Evolutionary conservation across 2,888 invertebrate genomes (phyloP).

Genomic region (Aspidapion aeneum): DNA sequence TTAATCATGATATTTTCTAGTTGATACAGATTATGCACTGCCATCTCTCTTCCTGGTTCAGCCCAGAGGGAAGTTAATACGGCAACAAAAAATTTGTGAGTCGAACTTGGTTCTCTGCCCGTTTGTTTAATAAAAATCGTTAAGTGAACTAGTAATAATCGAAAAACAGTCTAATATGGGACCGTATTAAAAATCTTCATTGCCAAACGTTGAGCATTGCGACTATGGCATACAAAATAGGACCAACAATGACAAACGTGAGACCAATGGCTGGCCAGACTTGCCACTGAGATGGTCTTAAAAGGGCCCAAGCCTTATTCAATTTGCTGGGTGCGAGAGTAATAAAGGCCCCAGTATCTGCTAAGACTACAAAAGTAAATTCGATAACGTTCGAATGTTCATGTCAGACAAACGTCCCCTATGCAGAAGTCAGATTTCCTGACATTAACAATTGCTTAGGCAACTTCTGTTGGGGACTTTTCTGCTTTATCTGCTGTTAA

Average conservation of each 20-base stretch:
- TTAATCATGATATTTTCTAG: slow-evolving; percentile 64
- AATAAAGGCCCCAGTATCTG: slow-evolving; percentile 73
- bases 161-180: slow-evolving; percentile 47
- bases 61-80: slow-evolving; percentile 71
- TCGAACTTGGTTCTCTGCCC: slow-evolving; percentile 58
- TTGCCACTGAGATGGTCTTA: slow-evolving; percentile 70
- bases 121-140: slow-evolving; percentile 69
- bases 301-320: slow-evolving; percentile 69
- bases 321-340: slow-evolving; percentile 70
- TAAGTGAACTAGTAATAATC: slow-evolving; percentile 71
- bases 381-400: slow-evolving; percentile 69
- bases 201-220: slow-evolving; percentile 59
- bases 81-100: slow-evolving; percentile 64
- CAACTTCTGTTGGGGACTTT: too few species aligned
- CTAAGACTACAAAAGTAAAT: slow-evolving; percentile 72
- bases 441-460: too few species aligned
- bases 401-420: slow-evolving; percentile 70
- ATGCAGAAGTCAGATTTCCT: slow-evolving; percentile 68
- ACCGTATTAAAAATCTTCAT: slow-evolving; percentile 42
- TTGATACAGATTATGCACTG: slow-evolving; percentile 63
- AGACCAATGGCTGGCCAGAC: slow-evolving; percentile 70
- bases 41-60: slow-evolving; percentile 65
- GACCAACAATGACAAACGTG: slow-evolving; percentile 64
- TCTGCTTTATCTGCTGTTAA: too few species aligned
- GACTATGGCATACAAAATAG: slow-evolving; percentile 65